Percentiles rank a stretch among this genome's conserved stretches.
Evolutionary conservation across 2,797 vertebrate genomes (phyloP).

Genomic region (Distichodus sexfasciatus): DNA sequence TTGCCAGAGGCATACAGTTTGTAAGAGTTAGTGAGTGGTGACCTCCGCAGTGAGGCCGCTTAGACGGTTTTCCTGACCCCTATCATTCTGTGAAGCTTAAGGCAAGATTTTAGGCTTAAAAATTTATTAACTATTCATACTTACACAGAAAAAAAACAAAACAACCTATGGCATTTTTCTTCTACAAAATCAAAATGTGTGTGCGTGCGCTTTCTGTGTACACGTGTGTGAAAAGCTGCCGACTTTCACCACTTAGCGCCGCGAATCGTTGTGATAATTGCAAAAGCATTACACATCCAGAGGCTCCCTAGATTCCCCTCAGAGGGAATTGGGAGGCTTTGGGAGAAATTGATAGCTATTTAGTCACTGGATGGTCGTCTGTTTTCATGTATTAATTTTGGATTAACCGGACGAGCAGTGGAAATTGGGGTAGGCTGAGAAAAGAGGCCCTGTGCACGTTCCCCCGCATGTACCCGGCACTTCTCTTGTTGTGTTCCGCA

Average conservation of each 20-base stretch:
- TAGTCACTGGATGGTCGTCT: constrained; percentile 76
- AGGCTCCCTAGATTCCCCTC: constrained; percentile 67
- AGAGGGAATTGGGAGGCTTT: constrained; percentile 73
- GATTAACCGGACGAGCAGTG: constrained; percentile 75
- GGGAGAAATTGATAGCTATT: constrained; percentile 78
- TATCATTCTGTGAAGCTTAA: not conserved
- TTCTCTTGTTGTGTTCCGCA: constrained; percentile 58
- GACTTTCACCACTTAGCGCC: constrained; percentile 63
- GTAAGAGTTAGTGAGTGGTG: constrained; percentile 35
- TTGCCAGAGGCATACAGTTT: not conserved
- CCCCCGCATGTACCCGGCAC: constrained; percentile 25
- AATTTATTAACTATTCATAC: too few species aligned
- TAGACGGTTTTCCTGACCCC: constrained; percentile 1
- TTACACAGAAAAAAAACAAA: too few species aligned
- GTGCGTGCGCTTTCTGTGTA: constrained; percentile 4
- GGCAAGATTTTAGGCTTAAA: too few species aligned
- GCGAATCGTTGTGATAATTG: constrained; percentile 69
- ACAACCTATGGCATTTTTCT: too few species aligned
- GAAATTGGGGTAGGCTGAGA: constrained; percentile 71
- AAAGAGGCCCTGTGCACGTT: constrained; percentile 47
- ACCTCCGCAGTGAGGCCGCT: not conserved
- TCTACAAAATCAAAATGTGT: too few species aligned
- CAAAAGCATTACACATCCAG: constrained; percentile 75
- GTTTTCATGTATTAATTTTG: constrained; percentile 81
- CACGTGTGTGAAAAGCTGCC: constrained; percentile 40